A percentile compares a stretch with the other conserved stretches of the same genome.
Conservation (phyloP, 2,113 vertebrate species). For the Alethe castanea region DNA sequence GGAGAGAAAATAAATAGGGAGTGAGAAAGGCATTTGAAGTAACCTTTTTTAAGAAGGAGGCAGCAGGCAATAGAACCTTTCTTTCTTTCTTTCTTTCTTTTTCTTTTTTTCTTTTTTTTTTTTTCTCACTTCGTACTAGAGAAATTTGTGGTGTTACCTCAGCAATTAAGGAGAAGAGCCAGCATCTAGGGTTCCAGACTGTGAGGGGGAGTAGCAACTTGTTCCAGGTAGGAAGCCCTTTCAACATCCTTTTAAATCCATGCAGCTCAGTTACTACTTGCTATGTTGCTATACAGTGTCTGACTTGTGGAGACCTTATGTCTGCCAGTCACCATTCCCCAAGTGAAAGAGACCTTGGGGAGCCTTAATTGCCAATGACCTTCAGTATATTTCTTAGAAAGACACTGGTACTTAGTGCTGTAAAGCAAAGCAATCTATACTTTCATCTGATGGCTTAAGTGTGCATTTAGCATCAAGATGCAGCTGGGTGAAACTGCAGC, state of each 20-base stretch:
- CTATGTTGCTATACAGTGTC: not conserved
- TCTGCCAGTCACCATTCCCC: constrained; percentile 3
- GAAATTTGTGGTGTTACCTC: constrained; percentile 48
- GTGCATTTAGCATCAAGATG: constrained; percentile 25
- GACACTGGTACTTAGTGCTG: not conserved
- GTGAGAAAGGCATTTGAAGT: constrained; percentile 27
- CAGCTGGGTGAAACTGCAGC: constrained; percentile 66
- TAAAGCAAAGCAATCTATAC: constrained; percentile 15
- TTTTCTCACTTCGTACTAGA: constrained; percentile 4
- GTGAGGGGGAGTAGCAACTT: constrained; percentile 70
- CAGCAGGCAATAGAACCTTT: constrained; percentile 38
- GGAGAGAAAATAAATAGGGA: constrained; percentile 57
- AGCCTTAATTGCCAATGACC: constrained; percentile 57
- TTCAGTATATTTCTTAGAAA: constrained; percentile 62
- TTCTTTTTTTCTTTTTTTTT: not conserved
- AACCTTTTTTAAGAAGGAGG: constrained; percentile 58
- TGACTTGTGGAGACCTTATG: constrained; percentile 43
- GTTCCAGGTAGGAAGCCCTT: constrained; percentile 65
- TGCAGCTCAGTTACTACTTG: constrained; percentile 52
- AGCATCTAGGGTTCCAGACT: constrained; percentile 52
- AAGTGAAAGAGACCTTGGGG: constrained; percentile 30
- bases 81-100: not conserved
- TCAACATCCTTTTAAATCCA: constrained; percentile 59
- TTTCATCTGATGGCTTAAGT: constrained; percentile 22
- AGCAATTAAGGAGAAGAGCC: constrained; percentile 57